A percentile compares a stretch with the other conserved stretches of the same genome.
Conservation (phyloP, 2,888 invertebrate species). For the Hymenopus coronatus region DNA sequence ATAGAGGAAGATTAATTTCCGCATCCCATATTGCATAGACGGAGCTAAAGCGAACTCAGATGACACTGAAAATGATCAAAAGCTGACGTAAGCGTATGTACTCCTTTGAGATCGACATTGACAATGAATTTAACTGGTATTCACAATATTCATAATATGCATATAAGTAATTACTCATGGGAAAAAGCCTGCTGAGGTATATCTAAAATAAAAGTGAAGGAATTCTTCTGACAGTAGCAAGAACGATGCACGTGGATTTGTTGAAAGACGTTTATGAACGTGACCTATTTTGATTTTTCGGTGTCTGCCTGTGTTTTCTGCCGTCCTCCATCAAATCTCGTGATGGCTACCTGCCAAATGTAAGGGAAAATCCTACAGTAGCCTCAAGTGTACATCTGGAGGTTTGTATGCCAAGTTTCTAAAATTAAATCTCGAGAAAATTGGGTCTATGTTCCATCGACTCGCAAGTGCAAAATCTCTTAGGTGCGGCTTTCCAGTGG, state of each 20-base stretch:
- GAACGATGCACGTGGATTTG: not conserved
- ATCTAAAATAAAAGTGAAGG: too few species aligned
- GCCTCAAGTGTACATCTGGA: constrained; percentile 1
- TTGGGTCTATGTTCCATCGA: constrained; percentile 1
- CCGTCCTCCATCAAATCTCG: not conserved
- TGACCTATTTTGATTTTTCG: not conserved
- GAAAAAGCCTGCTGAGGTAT: too few species aligned
- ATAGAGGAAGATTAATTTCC: too few species aligned
- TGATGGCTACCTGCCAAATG: not conserved
- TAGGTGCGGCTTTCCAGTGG: not conserved
- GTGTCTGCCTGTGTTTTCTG: not conserved
- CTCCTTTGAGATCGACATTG: too few species aligned
- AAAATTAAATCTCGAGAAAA: not conserved
- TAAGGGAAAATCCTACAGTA: constrained; percentile 7
- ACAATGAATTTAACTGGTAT: too few species aligned
- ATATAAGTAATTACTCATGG: too few species aligned
- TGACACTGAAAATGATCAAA: too few species aligned
- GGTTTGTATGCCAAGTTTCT: constrained; percentile 14
- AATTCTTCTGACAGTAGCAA: not conserved
- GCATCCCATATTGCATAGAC: too few species aligned
- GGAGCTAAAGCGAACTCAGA: too few species aligned
- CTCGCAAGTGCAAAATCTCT: not conserved
- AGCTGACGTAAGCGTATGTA: too few species aligned
- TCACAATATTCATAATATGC: too few species aligned
- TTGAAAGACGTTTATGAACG: not conserved